Evolutionary conservation across 1,140 invertebrate genomes (phyloP), one percentile per base, ranked within the genome.

Genomic region (Brachionus manjavacas): DNA sequence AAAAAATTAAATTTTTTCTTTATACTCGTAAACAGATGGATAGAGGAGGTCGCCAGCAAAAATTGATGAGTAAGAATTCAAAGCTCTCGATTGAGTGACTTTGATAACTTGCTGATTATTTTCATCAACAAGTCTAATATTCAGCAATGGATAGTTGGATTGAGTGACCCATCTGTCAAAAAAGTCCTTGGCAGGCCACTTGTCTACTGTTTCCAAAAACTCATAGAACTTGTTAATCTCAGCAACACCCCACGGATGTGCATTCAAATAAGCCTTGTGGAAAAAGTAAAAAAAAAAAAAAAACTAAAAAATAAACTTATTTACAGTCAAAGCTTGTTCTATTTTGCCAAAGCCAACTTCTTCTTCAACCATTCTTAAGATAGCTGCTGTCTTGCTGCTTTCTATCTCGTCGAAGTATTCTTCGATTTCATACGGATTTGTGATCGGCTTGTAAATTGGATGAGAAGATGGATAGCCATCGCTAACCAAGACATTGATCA

Each of bases 281-380:
- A 31, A 1, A 31, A 68, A 68, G 35, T 23, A n/a, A 68, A 35
- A 35, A 6, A n/a, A 2, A 6, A 31, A 68, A n/a, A 31, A 68
- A 68, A 23, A 41, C 1, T 35, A 72, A 11, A 11, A 70, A n/a
- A 31, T 39, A 70, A 39, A 12, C 7, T 72, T 8, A 9, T 41
- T 41, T 72, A 72, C 79, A 81, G 64, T 68, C 35, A 81, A 43
- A 60, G 79, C 79, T 11, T 60, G 2, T 43, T 81, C 11, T n/a
- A 81, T 68, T 60, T 64, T 14, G 52, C 9, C 79, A 35, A 39
- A 41, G 49, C 25, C 64, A 20, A 81, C 55, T 46, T 81, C 79
- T 20, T 60, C 79, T 68, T 83, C 81, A 55, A 68, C 64, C 81
- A 83, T 83, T 83, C 81, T 46, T 28, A 83, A 83, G 16, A 83